Evolutionary conservation across 2,888 invertebrate species (phyloP).

Genomic region (Tolmerus cingulatus): DNA sequence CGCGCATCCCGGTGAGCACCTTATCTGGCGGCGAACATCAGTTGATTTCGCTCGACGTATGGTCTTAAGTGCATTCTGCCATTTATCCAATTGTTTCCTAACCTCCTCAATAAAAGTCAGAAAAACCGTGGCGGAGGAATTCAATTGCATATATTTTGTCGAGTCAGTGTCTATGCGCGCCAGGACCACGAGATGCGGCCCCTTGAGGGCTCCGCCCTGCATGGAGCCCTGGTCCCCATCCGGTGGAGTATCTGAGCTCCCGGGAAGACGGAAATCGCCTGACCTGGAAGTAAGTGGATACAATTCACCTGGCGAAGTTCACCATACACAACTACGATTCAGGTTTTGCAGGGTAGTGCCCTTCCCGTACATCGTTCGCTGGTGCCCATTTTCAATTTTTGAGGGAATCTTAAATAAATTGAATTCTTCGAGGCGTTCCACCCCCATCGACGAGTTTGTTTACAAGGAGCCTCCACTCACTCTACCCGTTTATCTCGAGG

Average conservation of each 20-base stretch:
- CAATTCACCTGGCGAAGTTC: slow-evolving; percentile 24
- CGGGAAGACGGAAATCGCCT: background rate
- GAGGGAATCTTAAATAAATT: slow-evolving; percentile 27
- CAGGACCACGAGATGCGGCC: background rate
- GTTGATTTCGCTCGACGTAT: slow-evolving; percentile 16
- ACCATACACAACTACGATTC: slow-evolving; percentile 1
- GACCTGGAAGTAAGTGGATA: slow-evolving; percentile 37
- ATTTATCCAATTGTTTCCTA: slow-evolving; percentile 47
- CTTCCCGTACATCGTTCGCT: background rate
- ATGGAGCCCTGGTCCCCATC: background rate
- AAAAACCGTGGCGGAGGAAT: slow-evolving; percentile 39
- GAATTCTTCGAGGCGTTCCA: background rate
- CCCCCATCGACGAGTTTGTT: background rate
- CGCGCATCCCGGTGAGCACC: background rate
- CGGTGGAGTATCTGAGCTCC: background rate
- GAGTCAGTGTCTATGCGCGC: background rate
- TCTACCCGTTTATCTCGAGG: background rate
- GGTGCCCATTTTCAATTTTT: slow-evolving; percentile 11
- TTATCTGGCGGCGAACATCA: slow-evolving; percentile 3
- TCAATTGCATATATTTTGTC: slow-evolving; percentile 47
- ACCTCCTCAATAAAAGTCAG: slow-evolving; percentile 46
- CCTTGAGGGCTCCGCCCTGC: background rate
- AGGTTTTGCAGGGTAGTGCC: background rate
- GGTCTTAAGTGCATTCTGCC: slow-evolving; percentile 45
- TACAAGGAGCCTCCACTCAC: background rate